A percentile compares a stretch with the other conserved stretches of the same genome.
These are phyloP conservation scores for Apis mellifera DNA, from an alignment of 1,140 invertebrate species.

Conservation along the genomic window Amel_HAv3.1 CM009941.2:14394501-14395000, in stretches of 20 bases:
- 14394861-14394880: not conserved
- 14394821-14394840: not conserved
- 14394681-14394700: slow-evolving; percentile 19
- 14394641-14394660: not conserved
- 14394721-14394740: not conserved
- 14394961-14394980: slow-evolving; percentile 39
- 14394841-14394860: slow-evolving; percentile 33
- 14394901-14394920: not conserved
- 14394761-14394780: slow-evolving; percentile 33
- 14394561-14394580: too few species aligned
- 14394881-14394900: too few species aligned
- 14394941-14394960: not conserved
- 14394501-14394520: too few species aligned
- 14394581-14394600: not conserved
- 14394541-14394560: not conserved
- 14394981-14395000: not conserved
- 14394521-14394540: too few species aligned
- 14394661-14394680: not conserved
- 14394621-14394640: not conserved
- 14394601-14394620: not conserved
- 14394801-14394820: slow-evolving; percentile 15
- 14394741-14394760: slow-evolving; percentile 37
- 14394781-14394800: slow-evolving; percentile 43
- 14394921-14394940: not conserved
- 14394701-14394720: slow-evolving; percentile 11